Base-by-base conservation (phyloP, 2,888 invertebrate genomes). In the Encarsia formosa region DNA sequence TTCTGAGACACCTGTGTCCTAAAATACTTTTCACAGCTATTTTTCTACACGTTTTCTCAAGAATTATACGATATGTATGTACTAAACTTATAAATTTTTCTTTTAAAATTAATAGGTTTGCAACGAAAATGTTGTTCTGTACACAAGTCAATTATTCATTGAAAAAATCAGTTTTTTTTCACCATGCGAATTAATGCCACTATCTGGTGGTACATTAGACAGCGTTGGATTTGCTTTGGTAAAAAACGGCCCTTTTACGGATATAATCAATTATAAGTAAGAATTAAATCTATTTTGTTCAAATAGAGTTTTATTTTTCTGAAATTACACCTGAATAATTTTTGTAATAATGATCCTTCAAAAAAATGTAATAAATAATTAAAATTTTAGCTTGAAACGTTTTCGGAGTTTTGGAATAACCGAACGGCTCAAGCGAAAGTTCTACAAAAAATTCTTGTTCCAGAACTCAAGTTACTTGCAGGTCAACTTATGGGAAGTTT, bases 211-310 rank as follows among this genome's bases (percentile, higher is more conserved):
- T 13, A 54, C 18, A 19, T n/a, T 54, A 9, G 54, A 57, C 5
- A 57, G 43, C 20, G 22, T 56, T 23, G 52, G 52, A 4, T 38
- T 60, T 4, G 38, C 32, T 20, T 32, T 60, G 24, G 8, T 38
- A 1, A 61, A 60, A 24, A 24, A 49, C 2, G 59, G 48, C 35
- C 57, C 59, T 15, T 60, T 50, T 34, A 51, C 40, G 2, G 54
- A 48, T 23, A 19, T 60, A 8, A 44, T 61, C 9, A 60, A 60
- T 46, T 53, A 52, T 39, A 42, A 59, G 61, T 60, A 50, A n/a
- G 2, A 32, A 16, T 32, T 15, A 42, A 18, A 4, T 31, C 2
- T 13, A 23, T 34, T 6, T 15, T 20, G 4, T 19, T 45, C 8
- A 26, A 26, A 2, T 13, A 11, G 23, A 6, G 3, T 15, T 13